Evolutionary conservation across 2,797 vertebrate species (phyloP), one percentile per base, ranked within the genome.

Genomic region (Peromyscus aztecus): DNA sequence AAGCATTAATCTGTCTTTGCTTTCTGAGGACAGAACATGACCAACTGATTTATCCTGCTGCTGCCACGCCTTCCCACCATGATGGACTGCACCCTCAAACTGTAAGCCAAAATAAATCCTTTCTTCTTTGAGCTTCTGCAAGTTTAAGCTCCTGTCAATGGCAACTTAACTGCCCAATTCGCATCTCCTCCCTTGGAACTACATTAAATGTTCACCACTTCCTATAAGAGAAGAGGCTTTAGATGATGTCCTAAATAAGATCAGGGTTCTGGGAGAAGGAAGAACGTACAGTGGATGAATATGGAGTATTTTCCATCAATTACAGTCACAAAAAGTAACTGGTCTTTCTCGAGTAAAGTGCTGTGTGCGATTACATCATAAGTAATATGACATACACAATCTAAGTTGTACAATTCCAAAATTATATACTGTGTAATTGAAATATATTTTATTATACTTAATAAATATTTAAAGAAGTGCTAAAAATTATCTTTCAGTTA

Each of bases 371-470:
- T 27, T 81, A 86, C 4, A 90, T 21, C 65, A n/a, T 63, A 75
- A 69, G 61, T 46, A 76, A 94, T 63, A 5, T 52, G 34, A 91
- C 49, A 83, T 23, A n/a, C 24, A 71, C 2, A 67, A 85, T 81
- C 94, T 31, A 65, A 37, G 78, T 37, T 63, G 81, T 57, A 77
- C 11, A 96, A 89, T 49, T 81, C 91, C 11, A n/a, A 17, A 88
- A 69, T 14, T 92, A 3, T 92, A 77, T 13, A 73, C 76, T 71
- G 52, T 1, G 61, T 19, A 91, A 88, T 63, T 86, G 73, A 94
- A 94, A 89, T 82, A 61, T 23, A 73, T n/a, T 82, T 85, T 92
- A 23, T 73, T 82, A 19, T 19, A 94, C 27, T 94, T 71, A 77
- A 76, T 75, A 88, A 3, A 61, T 85, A 92, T 59, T 93, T 61